A percentile compares a stretch with the other conserved stretches of the same genome.
These are phyloP conservation scores for Plebejus anna DNA, from an alignment of 2,888 invertebrate genomes.

Conservation along the genomic window DNA sequence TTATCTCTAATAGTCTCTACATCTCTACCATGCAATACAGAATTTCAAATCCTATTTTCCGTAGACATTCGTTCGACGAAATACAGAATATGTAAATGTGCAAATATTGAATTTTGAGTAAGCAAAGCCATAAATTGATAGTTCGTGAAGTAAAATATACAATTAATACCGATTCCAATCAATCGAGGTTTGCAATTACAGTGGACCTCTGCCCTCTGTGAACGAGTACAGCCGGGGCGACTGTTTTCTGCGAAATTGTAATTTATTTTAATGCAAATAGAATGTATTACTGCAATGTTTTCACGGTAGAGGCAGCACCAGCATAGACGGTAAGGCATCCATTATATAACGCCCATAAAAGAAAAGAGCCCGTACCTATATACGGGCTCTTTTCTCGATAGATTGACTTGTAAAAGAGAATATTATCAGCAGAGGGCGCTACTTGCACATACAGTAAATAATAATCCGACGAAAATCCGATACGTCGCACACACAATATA, in stretches of 20 bases:
- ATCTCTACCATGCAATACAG: neutral
- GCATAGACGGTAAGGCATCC: too few species aligned
- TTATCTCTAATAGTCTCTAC: neutral
- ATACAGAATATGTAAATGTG: neutral
- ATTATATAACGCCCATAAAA: too few species aligned
- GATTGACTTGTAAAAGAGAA: too few species aligned
- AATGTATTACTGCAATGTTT: too few species aligned
- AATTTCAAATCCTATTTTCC: neutral
- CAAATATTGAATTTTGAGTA: slow-evolving; percentile 1
- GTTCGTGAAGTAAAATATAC: slow-evolving; percentile 42
- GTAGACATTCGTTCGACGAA: neutral
- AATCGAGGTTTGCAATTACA: slow-evolving; percentile 59
- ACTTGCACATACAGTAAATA: too few species aligned
- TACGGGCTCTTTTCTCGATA: too few species aligned
- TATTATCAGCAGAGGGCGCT: too few species aligned
- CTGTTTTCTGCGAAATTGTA: slow-evolving; percentile 1
- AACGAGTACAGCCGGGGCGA: slow-evolving; percentile 43
- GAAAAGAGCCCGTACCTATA: too few species aligned
- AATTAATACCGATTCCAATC: slow-evolving; percentile 62
- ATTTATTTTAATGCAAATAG: slow-evolving; percentile 19
- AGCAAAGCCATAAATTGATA: slow-evolving; percentile 48
- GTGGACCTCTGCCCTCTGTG: slow-evolving; percentile 53
- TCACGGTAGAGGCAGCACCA: too few species aligned
- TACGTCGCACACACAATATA: too few species aligned
- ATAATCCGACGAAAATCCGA: too few species aligned